Base-by-base conservation (phyloP, 2,888 invertebrate genomes). In the Heliconius cydno region DNA sequence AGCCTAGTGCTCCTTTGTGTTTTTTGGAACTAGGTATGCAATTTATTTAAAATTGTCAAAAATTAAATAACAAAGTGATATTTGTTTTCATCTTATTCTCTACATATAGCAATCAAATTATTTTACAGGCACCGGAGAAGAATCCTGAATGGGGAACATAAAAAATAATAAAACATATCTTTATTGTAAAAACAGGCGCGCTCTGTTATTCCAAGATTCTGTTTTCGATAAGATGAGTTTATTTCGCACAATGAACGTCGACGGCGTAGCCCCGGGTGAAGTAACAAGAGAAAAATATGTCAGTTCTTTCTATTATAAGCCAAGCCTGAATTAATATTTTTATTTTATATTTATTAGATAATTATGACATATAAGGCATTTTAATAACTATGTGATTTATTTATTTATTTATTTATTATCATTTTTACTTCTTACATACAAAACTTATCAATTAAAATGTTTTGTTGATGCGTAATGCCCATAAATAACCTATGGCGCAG, bases 201-300 rank as follows among this genome's bases (percentile, higher is more conserved):
- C 57, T 76, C 77, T 73, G 70, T 76, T 80, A 78, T 78, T 60
- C 60, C 78, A 66, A 38, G 80, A 81, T 80, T 77, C 67, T 78
- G 78, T 81, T 82, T 75, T 68, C 71, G 79, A 82, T 80, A 80
- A 80, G 77, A 80, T 68, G 76, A 82, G 80, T 79, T 79, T 81
- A 78, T 82, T 81, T 79, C 79, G 77, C 79, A 78, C 79, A 81
- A 82, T 81, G 78, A 82, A 79, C 65, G 82, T 79, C 82, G 77
- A 41, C 79, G 15, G 41, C 75, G 25, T 68, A 76, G 80, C 73
- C 73, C 57, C 60, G 57, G 65, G 77, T 73, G 75, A 46, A 70
- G 73, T 72, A 77, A 79, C 76, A 63, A 80, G 68, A 78, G 52
- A 68, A 71, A 76, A 71, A 76, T 76, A 74, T 65, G 68, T 46